Percentiles rank a stretch among this genome's conserved stretches.
These are phyloP conservation scores for Eupithecia vulgata DNA, from an alignment of 2,888 invertebrate species.

Conservation along the genomic window DNA sequence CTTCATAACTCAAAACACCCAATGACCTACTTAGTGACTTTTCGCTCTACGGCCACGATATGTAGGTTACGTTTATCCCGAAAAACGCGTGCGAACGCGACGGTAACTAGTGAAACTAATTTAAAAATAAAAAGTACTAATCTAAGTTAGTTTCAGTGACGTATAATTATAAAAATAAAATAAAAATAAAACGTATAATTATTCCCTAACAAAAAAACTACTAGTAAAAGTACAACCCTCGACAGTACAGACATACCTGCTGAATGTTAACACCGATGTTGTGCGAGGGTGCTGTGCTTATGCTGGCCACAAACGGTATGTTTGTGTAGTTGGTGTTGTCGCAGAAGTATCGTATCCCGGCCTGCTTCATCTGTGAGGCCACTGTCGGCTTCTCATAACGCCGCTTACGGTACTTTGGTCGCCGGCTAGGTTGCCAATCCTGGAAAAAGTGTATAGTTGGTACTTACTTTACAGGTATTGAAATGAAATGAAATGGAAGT, in stretches of 20 bases:
- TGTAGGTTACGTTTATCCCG: too few relatives aligned
- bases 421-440: conserved; percentile 53
- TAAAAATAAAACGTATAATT: too few relatives aligned
- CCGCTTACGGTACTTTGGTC: conserved; percentile 65
- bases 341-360: conserved; percentile 80
- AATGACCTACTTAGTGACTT: too few relatives aligned
- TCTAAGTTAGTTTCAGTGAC: not conserved
- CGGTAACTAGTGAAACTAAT: too few relatives aligned
- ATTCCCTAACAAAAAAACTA: not conserved
- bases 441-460: too few relatives aligned
- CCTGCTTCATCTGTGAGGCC: conserved; percentile 87
- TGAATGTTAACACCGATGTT: conserved; percentile 87
- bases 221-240: not conserved
- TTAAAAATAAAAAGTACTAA: too few relatives aligned
- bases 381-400: conserved; percentile 86
- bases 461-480: not conserved
- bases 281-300: conserved; percentile 85
- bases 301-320: conserved; percentile 86
- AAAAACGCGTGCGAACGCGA: too few relatives aligned
- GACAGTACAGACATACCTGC: conserved; percentile 67
- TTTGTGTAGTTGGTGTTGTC: conserved; percentile 70
- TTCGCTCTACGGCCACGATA: too few relatives aligned
- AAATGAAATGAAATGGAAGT: too few relatives aligned
- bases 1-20: too few relatives aligned
- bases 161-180: too few relatives aligned